These are phyloP conservation scores for Dastarcus helophoroides DNA, from an alignment of 2,888 invertebrate species.

Conservation along the genomic window DNA sequence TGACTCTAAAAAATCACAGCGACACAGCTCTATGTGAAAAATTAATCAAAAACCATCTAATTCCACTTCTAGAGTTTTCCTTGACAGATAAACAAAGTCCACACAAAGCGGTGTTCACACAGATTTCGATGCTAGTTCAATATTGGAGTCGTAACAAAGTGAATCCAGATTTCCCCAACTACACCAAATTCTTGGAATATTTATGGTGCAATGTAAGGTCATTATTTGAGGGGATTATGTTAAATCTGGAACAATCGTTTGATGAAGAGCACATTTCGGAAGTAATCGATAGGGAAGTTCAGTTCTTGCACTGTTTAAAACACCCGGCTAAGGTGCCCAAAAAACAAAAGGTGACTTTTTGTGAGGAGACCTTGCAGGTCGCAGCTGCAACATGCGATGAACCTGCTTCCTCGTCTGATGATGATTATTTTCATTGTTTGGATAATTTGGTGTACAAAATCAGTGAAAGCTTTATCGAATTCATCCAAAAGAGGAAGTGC, in stretches of 20 bases:
- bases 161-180: not conserved
- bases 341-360: constrained; percentile 45
- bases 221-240: constrained; percentile 27
- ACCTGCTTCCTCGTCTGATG: constrained; percentile 11
- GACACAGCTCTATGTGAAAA: constrained; percentile 35
- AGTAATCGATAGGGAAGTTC: constrained; percentile 33
- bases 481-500: constrained; percentile 37
- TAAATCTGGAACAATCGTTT: constrained; percentile 19
- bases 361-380: constrained; percentile 19
- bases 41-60: constrained; percentile 36
- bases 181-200: constrained; percentile 28
- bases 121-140: constrained; percentile 41
- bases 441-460: constrained; percentile 37
- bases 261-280: constrained; percentile 16
- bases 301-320: constrained; percentile 39
- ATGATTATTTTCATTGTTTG: constrained; percentile 37
- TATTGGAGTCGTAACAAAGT: constrained; percentile 42
- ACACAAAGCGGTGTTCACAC: constrained; percentile 39
- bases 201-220: constrained; percentile 35
- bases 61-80: constrained; percentile 39
- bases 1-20: constrained; percentile 41
- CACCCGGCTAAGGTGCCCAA: constrained; percentile 34
- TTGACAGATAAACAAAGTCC: constrained; percentile 34
- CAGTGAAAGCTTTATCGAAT: constrained; percentile 45
- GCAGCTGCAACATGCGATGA: constrained; percentile 11